Base-by-base conservation (phyloP, 2,113 vertebrate genomes). In the Ammospiza nelsoni region DNA sequence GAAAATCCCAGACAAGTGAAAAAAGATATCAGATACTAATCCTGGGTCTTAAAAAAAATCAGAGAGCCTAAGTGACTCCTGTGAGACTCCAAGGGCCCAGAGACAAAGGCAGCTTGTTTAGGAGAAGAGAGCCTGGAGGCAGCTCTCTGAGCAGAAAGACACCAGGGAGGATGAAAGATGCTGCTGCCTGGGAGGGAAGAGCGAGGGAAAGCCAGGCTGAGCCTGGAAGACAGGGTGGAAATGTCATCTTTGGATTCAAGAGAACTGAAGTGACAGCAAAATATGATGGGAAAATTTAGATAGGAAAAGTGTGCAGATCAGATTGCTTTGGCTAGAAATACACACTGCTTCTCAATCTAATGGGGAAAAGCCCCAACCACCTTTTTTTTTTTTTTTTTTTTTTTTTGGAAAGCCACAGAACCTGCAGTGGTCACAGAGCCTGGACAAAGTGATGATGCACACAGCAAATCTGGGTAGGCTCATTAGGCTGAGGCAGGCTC, bases 21-120 rank as follows among this genome's bases (percentile, higher is more conserved):
- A 73, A 94, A 88, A 84, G 29, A n/a, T 77, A 94, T n/a, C 80
- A 91, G 76, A 72, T 84, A 92, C 33, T 92, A 93, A 90, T 89
- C 61, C 66, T 57, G 12, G 49, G 54, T 84, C 57, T 82, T 78
- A 72, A 86, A 93, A 88, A 91, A 78, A 89, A 86, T 77, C 77
- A 94, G 65, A 94, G 66, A 72, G 66, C 61, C 89, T 87, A 89
- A 94, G 74, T 82, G 91, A 87, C 62, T 95, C 69, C 57, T 78
- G 41, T 75, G 62, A 84, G 89, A 91, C 84, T 90, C 89, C 62
- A 79, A 75, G 66, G 48, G 37, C 73, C 66, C 63, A 91, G 87
- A 91, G 92, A 95, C 82, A 92, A 95, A 95, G 92, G 91, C 69
- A 91, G 84, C 77, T 92, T 92, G 84, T 89, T 94, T 95, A 80